Evolutionary conservation across 2,113 vertebrate species (phyloP).

Genomic region (human (Homo sapiens)): GRCh38 chr6:136073001-136073500

Average conservation of each 20-base stretch:
- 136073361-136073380: neutral
- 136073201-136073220: neutral
- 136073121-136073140: neutral
- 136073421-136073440: neutral
- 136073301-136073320: neutral
- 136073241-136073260: too few species aligned
- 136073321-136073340: neutral
- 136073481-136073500: neutral
- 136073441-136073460: neutral
- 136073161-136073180: neutral
- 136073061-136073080: neutral
- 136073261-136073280: neutral
- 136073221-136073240: rapidly evolving
- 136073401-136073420: neutral
- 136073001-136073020: neutral
- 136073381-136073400: neutral
- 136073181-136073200: neutral
- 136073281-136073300: neutral
- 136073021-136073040: neutral
- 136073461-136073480: neutral
- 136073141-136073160: neutral
- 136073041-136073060: neutral
- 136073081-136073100: neutral
- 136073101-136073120: neutral
- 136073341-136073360: neutral